Percentiles rank a stretch among this genome's conserved stretches.
Conservation (phyloP, 2,797 vertebrate species). For the Sarcophilus harrisii region DNA sequence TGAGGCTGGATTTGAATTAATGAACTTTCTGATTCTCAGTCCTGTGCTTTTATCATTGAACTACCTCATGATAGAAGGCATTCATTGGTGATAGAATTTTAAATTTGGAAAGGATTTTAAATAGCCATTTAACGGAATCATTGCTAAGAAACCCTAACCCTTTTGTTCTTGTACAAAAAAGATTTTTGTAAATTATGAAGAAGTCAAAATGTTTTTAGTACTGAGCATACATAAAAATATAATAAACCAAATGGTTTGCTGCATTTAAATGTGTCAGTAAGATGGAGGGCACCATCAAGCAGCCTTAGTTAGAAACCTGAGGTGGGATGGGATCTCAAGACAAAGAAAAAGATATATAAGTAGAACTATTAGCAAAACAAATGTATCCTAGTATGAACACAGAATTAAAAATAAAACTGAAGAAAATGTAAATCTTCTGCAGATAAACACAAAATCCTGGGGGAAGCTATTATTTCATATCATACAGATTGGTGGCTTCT, state of each 20-base stretch:
- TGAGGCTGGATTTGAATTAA: background rate
- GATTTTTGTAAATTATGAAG: background rate
- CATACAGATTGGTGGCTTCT: background rate
- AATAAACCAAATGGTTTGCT: constrained; percentile 31
- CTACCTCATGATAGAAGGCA: background rate
- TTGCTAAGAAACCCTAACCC: background rate
- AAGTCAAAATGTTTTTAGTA: background rate
- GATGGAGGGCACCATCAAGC: background rate
- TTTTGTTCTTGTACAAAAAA: background rate
- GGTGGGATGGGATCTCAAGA: background rate
- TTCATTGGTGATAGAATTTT: background rate
- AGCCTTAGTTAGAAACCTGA: constrained; percentile 50
- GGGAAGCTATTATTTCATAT: background rate
- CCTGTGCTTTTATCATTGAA: background rate
- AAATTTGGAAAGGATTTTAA: background rate
- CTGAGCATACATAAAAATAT: background rate
- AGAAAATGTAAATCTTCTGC: constrained; percentile 43
- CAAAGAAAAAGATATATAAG: background rate
- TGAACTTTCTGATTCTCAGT: background rate
- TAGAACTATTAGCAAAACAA: constrained; percentile 50
- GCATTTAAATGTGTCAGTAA: constrained; percentile 46
- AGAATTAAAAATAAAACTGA: constrained; percentile 48
- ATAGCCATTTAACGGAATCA: background rate
- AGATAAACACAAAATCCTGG: constrained; percentile 11
- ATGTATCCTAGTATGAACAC: constrained; percentile 38